Conservation (phyloP, 2,797 vertebrate species). For the Coendou prehensilis region DNA sequence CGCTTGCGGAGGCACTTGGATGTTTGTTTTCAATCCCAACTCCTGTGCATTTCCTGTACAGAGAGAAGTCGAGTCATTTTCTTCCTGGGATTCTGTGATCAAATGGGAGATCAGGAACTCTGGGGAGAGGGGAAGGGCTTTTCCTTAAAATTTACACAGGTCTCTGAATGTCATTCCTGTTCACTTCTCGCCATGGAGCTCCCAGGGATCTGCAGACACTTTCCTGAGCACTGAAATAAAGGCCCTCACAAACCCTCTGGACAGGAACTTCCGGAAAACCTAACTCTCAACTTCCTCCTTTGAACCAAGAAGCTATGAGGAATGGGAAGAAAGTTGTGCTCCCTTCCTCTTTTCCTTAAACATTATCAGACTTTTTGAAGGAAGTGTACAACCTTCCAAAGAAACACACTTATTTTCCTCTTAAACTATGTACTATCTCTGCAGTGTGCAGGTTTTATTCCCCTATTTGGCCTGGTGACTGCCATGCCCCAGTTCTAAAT, state of each 20-base stretch:
- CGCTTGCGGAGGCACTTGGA: background rate
- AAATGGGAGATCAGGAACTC: background rate
- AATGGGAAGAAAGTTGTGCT: background rate
- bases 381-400: background rate
- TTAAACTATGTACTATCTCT: background rate
- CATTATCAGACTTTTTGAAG: background rate
- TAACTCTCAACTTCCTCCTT: background rate
- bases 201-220: background rate
- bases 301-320: background rate
- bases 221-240: background rate
- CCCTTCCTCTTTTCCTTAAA: background rate
- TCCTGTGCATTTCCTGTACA: background rate
- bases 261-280: background rate
- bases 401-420: background rate
- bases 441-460: background rate
- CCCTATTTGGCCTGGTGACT: background rate
- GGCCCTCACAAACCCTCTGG: background rate
- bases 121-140: accelerated
- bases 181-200: background rate
- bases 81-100: background rate
- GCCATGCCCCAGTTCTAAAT: background rate
- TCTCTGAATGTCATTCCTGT: background rate
- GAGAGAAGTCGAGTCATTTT: background rate
- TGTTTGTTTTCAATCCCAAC: background rate
- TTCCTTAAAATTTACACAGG: background rate